Conservation (phyloP, 2,113 vertebrate species). For the Xiphias gladius region DNA sequence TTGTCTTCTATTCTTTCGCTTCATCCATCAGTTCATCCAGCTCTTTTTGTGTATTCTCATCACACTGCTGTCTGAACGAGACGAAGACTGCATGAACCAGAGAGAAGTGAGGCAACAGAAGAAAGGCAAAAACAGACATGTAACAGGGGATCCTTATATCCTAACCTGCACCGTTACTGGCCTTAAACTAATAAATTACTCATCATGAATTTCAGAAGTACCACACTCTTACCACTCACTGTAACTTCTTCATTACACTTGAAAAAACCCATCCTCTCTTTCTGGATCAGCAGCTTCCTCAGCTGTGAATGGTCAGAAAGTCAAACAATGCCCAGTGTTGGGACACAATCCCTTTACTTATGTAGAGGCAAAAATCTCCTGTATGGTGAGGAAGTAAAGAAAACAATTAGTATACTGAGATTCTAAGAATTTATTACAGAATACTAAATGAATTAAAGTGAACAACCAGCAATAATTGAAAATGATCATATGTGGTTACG, state of each 20-base stretch:
- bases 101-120: background rate
- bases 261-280: background rate
- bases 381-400: too few relatives aligned
- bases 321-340: background rate
- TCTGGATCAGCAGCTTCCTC: background rate
- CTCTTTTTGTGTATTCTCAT: constrained; percentile 22
- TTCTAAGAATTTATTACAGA: too few relatives aligned
- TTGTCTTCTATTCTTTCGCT: constrained; percentile 2
- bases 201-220: background rate
- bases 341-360: background rate
- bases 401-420: too few relatives aligned
- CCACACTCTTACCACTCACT: background rate
- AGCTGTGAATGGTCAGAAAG: background rate
- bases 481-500: too few relatives aligned
- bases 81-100: background rate
- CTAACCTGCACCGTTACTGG: background rate
- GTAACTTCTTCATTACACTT: background rate
- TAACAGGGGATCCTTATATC: background rate
- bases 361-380: too few relatives aligned
- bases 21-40: background rate
- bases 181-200: background rate
- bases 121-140: background rate
- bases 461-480: too few relatives aligned
- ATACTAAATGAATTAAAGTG: too few relatives aligned
- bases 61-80: background rate